Conservation (phyloP, 1,140 invertebrate species). For the Polypedilum vanderplanki region DNA sequence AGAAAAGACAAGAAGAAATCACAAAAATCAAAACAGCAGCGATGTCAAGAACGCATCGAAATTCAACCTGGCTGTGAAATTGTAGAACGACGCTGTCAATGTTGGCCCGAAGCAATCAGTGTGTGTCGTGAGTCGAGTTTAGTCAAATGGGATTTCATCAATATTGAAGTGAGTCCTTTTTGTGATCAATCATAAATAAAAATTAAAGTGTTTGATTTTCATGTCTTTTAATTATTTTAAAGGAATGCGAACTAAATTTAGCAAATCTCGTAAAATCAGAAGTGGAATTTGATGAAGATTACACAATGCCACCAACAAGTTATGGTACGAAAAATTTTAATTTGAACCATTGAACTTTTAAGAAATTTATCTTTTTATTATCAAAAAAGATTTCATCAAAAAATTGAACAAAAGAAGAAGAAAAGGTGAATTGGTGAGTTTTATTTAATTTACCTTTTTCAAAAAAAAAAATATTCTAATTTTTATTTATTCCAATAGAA, state of each 20-base stretch:
- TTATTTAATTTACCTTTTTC: not conserved
- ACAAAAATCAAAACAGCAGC: not conserved
- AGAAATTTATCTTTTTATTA: not conserved
- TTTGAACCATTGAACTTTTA: not conserved
- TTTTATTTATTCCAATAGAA: too few species aligned
- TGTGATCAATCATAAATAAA: too few species aligned
- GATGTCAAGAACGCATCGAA: slow-evolving; percentile 38
- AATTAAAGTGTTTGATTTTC: not conserved
- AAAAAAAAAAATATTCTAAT: too few species aligned
- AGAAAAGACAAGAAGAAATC: not conserved
- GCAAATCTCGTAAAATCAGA: slow-evolving; percentile 42
- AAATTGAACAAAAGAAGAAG: not conserved
- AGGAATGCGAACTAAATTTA: slow-evolving; percentile 44
- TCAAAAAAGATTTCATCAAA: not conserved
- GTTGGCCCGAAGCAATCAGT: slow-evolving; percentile 40
- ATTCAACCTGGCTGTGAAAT: slow-evolving; percentile 42
- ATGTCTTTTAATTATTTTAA: not conserved
- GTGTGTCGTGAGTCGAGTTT: slow-evolving; percentile 34
- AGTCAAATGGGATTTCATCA: not conserved
- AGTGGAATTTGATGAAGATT: slow-evolving; percentile 44
- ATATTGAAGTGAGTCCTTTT: not conserved
- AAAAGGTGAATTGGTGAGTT: not conserved
- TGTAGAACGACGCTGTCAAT: slow-evolving; percentile 42
- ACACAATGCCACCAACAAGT: slow-evolving; percentile 43
- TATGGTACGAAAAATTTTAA: slow-evolving; percentile 30